A percentile compares a stretch with the other conserved stretches of the same genome.
Evolutionary conservation across 2,113 vertebrate genomes (phyloP).

Genomic region (Neotragus pygmaeus): DNA sequence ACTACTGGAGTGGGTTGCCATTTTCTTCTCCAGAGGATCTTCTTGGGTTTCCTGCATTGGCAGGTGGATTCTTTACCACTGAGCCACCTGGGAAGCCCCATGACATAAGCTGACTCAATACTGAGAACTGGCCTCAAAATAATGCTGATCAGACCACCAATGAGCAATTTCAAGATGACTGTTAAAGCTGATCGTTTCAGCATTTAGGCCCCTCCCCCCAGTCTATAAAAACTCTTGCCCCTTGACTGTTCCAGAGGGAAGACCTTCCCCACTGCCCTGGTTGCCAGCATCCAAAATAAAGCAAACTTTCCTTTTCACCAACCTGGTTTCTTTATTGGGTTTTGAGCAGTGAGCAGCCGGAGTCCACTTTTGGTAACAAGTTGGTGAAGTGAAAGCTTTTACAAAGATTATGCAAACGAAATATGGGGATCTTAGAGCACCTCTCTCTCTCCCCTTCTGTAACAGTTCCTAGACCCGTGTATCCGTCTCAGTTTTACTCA

Average conservation of each 20-base stretch:
- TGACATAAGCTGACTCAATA: neutral
- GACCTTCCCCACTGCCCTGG: neutral
- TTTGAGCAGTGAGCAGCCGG: neutral
- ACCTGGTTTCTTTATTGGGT: neutral
- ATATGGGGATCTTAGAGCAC: neutral
- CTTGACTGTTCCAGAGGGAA: neutral
- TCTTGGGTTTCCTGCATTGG: neutral
- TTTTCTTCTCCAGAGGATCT: neutral
- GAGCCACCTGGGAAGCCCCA: neutral
- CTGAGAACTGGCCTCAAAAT: neutral
- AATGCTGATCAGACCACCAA: neutral
- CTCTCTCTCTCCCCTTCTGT: neutral
- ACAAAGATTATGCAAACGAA: neutral
- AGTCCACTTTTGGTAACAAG: neutral
- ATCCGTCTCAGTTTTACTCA: neutral
- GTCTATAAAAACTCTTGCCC: neutral
- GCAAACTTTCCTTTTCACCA: neutral
- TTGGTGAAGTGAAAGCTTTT: neutral
- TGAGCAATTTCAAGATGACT: neutral
- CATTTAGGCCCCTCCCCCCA: neutral
- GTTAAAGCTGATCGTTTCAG: neutral
- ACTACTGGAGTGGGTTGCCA: neutral
- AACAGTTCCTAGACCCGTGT: accelerated
- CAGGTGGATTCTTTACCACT: neutral
- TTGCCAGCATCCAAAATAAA: neutral